These are phyloP conservation scores for Pipistrellus kuhlii DNA, from an alignment of 2,797 vertebrate species.

Conservation along the genomic window DNA sequence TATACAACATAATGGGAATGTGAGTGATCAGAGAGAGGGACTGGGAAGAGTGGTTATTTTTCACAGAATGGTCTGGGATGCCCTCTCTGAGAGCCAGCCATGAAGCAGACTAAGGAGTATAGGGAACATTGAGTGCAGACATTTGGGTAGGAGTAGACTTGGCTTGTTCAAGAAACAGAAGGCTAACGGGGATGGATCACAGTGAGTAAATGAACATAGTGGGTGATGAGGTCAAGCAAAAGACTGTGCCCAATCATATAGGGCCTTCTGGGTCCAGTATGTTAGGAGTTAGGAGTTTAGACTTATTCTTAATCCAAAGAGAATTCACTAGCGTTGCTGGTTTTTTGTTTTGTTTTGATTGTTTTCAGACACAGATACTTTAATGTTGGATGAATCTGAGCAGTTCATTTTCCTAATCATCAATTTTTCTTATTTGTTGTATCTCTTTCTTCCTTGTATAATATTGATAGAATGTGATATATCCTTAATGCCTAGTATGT, in stretches of 20 bases:
- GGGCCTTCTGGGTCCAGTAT: no score
- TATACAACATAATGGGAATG: background rate
- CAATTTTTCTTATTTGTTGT: background rate
- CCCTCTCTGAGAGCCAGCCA: background rate
- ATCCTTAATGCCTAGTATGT: background rate
- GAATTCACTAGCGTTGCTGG: background rate
- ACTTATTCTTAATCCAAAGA: background rate
- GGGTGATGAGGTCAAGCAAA: background rate
- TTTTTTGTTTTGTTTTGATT: background rate
- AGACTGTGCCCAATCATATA: background rate
- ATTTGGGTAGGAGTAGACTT: background rate
- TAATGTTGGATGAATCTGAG: background rate
- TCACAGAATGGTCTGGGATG: background rate
- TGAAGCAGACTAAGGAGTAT: background rate
- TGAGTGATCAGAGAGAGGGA: background rate
- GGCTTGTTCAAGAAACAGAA: background rate
- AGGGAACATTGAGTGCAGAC: background rate
- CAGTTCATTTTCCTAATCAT: background rate
- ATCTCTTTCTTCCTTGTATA: background rate
- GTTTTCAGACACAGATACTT: conserved; percentile 20
- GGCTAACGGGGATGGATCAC: background rate
- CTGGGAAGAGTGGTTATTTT: background rate
- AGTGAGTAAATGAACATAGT: background rate
- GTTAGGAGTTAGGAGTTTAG: background rate
- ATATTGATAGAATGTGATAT: background rate